Evolutionary conservation across 2,888 invertebrate genomes (phyloP).

Genomic region (Ashinkailepas kermadecensis): DNA sequence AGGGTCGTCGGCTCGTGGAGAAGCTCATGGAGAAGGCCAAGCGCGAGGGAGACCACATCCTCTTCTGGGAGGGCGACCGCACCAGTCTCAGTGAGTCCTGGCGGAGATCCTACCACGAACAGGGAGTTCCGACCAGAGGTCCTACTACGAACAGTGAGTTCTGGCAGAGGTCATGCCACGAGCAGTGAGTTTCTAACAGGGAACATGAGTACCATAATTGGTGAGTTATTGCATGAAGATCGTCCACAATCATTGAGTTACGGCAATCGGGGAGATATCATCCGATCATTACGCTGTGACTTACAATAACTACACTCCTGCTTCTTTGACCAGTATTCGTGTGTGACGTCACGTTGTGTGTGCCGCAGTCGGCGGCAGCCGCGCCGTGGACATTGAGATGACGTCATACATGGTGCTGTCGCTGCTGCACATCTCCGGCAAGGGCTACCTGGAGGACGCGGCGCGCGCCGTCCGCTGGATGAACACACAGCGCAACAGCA

Average conservation of each 20-base stretch:
- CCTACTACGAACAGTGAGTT: no score
- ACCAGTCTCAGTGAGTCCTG: neutral
- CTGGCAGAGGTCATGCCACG: no score
- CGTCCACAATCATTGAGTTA: no score
- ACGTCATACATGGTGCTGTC: slow-evolving; percentile 59
- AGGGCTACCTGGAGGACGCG: slow-evolving; percentile 49
- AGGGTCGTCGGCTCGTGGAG: neutral
- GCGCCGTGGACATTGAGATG: slow-evolving; percentile 57
- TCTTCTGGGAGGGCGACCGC: slow-evolving; percentile 25
- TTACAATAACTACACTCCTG: no score
- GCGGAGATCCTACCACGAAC: neutral
- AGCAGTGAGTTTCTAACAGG: no score
- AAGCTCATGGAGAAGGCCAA: slow-evolving; percentile 23
- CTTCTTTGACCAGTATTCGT: no score
- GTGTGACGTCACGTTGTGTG: no score
- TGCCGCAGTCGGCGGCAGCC: neutral
- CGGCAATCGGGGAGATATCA: no score
- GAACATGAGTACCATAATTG: no score
- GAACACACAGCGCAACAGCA: slow-evolving; percentile 55
- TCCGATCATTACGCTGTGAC: no score
- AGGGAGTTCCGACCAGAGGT: no score
- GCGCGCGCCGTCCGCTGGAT: slow-evolving; percentile 64
- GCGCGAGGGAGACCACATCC: slow-evolving; percentile 3
- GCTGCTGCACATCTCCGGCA: slow-evolving; percentile 42
- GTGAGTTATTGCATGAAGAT: no score